Conservation (phyloP, 2,888 invertebrate species). For the Tiliacea aurago region DNA sequence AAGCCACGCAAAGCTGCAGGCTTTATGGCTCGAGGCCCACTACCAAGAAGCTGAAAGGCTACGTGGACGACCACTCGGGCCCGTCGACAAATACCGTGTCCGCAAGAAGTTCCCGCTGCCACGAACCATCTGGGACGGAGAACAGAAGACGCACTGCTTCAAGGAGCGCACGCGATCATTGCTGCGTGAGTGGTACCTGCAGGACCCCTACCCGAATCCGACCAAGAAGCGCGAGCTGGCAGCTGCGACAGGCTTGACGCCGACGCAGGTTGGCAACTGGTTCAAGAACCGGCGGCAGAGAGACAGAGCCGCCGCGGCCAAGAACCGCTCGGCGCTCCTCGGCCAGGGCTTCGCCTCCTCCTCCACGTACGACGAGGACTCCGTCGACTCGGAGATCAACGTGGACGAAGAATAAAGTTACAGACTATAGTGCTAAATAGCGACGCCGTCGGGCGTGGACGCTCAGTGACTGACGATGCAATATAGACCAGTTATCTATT, state of each 20-base stretch:
- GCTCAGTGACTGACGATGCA: constrained; percentile 80
- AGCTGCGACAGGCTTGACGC: constrained; percentile 98
- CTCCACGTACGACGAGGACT: constrained; percentile 89
- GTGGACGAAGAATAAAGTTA: constrained; percentile 87
- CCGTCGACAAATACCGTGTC: constrained; percentile 95
- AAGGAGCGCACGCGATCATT: constrained; percentile 98
- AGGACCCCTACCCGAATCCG: constrained; percentile 99
- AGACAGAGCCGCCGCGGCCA: constrained; percentile 98
- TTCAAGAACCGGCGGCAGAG: constrained; percentile 99
- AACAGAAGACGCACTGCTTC: constrained; percentile 99
- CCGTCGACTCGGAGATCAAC: constrained; percentile 89
- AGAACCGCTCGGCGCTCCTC: constrained; percentile 96
- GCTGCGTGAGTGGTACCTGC: constrained; percentile 99
- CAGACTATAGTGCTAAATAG: constrained; percentile 80
- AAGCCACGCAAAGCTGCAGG: constrained; percentile 98
- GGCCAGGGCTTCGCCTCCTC: constrained; percentile 89
- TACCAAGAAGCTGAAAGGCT: constrained; percentile 99
- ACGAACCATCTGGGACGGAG: constrained; percentile 99
- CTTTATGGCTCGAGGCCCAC: constrained; percentile 99
- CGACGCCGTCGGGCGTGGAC: constrained; percentile 72
- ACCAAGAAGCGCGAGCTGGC: constrained; percentile 98
- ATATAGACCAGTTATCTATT: constrained; percentile 81
- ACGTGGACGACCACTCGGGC: constrained; percentile 96
- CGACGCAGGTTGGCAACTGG: constrained; percentile 99
- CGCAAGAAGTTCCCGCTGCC: constrained; percentile 99